A percentile compares a stretch with the other conserved stretches of the same genome.
Evolutionary conservation across 2,888 invertebrate genomes (phyloP).

Genomic region (Cyaniris semiargus): DNA sequence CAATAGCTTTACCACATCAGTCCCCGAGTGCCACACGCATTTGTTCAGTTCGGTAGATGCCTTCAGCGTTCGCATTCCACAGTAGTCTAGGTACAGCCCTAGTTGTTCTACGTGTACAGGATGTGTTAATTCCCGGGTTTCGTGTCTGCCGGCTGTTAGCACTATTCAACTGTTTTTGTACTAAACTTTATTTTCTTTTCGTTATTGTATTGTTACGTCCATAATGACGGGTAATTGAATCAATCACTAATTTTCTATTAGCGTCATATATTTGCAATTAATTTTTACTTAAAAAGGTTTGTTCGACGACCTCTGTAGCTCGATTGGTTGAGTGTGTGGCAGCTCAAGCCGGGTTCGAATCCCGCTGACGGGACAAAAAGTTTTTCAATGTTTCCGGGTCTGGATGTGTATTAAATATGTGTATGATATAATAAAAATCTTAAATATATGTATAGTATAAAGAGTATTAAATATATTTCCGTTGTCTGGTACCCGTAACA

Average conservation of each 20-base stretch:
- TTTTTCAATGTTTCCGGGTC: too few species aligned
- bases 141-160: neutral
- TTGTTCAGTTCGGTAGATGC: neutral
- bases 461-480: too few species aligned
- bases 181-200: neutral
- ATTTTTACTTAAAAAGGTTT: too few species aligned
- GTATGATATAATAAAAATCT: too few species aligned
- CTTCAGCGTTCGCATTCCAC: neutral
- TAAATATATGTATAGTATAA: too few species aligned
- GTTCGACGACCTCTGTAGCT: too few species aligned
- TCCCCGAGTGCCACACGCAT: neutral
- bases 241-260: neutral
- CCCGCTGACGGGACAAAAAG: too few species aligned
- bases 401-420: too few species aligned
- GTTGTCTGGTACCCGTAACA: too few species aligned
- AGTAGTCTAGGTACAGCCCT: neutral
- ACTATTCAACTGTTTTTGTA: neutral
- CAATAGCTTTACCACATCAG: neutral
- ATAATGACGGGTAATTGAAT: neutral
- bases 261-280: too few species aligned
- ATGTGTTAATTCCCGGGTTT: neutral
- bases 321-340: too few species aligned
- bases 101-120: neutral
- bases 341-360: too few species aligned
- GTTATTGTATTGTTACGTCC: neutral